Evolutionary conservation across 1,140 invertebrate genomes (phyloP).

Genomic region (Vanessa tameamea): DNA sequence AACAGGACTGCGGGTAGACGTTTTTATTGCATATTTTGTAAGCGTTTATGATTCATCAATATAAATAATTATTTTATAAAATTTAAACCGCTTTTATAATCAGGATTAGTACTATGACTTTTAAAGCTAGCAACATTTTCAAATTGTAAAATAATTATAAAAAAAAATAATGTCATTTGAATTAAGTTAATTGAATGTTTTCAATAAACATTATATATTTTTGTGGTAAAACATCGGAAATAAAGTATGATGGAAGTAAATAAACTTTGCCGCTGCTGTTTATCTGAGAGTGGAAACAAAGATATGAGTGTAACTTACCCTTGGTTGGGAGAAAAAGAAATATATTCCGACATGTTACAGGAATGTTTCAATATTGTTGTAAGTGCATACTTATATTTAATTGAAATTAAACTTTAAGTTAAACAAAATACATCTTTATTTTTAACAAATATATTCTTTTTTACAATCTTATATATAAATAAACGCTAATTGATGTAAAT

Average conservation of each 20-base stretch:
- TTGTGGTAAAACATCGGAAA: conserved; percentile 6
- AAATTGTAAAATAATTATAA: no score
- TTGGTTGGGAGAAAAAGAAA: conserved; percentile 55
- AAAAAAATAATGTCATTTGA: background rate
- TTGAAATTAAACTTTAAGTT: background rate
- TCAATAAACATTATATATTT: background rate
- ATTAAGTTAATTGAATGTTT: background rate
- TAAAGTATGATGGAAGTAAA: conserved; percentile 45
- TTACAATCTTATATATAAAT: background rate
- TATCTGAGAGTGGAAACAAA: conserved; percentile 54
- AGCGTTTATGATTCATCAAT: no score
- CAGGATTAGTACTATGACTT: no score
- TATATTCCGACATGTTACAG: conserved; percentile 65
- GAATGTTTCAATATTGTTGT: conserved; percentile 70
- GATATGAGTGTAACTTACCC: conserved; percentile 49
- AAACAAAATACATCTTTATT: background rate
- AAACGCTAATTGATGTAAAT: no score
- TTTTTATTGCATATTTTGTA: no score
- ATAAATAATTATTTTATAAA: no score
- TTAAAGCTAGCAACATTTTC: no score
- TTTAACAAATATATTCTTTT: background rate
- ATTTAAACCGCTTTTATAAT: no score
- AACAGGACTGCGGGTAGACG: no score
- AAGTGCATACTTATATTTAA: conserved; percentile 37
- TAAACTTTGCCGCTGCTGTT: conserved; percentile 63